Percentiles rank a stretch among this genome's conserved stretches.
Conservation (phyloP, 2,113 vertebrate species). For the Hemiscyllium ocellatum region DNA sequence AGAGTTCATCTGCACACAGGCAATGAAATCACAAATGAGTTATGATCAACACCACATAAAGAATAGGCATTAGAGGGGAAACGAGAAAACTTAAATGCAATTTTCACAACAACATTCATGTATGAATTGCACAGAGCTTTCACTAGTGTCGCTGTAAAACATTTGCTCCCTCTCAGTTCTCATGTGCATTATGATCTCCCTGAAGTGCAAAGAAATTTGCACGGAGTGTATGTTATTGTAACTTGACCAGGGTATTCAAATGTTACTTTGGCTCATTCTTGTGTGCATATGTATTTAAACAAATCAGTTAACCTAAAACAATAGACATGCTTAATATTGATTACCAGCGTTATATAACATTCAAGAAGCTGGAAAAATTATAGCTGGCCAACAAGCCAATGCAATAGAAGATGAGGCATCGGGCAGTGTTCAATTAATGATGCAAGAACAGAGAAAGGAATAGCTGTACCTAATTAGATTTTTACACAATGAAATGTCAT, state of each 20-base stretch:
- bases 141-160: not conserved
- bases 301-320: not conserved
- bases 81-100: not conserved
- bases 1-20: not conserved
- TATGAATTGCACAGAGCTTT: not conserved
- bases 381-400: not conserved
- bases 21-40: not conserved
- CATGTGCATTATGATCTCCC: not conserved
- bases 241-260: not conserved
- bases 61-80: not conserved
- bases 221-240: not conserved
- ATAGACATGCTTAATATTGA: slow-evolving; percentile 22
- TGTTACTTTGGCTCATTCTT: not conserved
- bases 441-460: not conserved
- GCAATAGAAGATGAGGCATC: not conserved
- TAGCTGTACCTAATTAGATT: not conserved
- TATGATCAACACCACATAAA: not conserved
- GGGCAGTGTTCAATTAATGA: not conserved
- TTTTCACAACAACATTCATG: not conserved
- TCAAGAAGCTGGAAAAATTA: not conserved
- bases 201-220: not conserved
- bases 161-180: not conserved
- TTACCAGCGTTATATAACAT: not conserved
- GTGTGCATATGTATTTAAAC: not conserved
- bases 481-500: not conserved